phyloP scores from a whole-genome alignment of 2,113 vertebrate species.

The Phaethornis superciliosus region DNA sequence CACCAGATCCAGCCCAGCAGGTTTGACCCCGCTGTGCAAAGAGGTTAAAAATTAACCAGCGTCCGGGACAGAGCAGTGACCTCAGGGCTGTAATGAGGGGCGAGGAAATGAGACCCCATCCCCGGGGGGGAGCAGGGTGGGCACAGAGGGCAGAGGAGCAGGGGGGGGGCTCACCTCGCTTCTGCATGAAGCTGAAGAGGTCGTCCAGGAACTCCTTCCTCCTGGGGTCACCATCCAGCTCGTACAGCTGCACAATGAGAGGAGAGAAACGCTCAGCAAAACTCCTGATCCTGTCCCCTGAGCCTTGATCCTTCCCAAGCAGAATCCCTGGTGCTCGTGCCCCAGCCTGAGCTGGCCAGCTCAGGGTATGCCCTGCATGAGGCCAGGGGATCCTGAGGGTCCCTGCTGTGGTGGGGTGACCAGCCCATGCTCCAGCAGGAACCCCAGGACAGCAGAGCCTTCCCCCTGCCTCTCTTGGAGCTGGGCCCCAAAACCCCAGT shows the following conservation, averaged over 20 bases:
- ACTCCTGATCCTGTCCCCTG: rapidly evolving
- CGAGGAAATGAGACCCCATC: constrained; percentile 63
- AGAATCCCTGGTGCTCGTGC: background rate
- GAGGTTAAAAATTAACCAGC: constrained; percentile 61
- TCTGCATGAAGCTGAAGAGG: constrained; percentile 98
- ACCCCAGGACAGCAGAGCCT: background rate
- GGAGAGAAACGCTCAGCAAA: background rate
- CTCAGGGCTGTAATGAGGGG: background rate
- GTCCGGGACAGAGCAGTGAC: background rate
- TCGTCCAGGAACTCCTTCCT: constrained; percentile 97
- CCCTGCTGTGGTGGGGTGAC: no score
- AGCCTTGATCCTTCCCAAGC: rapidly evolving
- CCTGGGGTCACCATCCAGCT: constrained; percentile 92
- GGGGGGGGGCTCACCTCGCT: constrained; percentile 83
- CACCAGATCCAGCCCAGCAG: background rate
- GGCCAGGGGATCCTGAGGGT: no score
- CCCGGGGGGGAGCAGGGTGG: background rate
- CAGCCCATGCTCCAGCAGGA: no score
- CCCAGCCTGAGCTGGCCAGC: rapidly evolving
- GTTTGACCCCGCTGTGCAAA: background rate
- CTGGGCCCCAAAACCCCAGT: rapidly evolving
- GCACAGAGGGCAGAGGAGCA: no score
- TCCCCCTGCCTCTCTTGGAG: rapidly evolving
- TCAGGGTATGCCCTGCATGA: rapidly evolving
- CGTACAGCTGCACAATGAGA: constrained; percentile 83